Evolutionary conservation across 2,888 invertebrate species (phyloP), one percentile per base, ranked within the genome.

Genomic region (Caenorhabditis zanzibari): DNA sequence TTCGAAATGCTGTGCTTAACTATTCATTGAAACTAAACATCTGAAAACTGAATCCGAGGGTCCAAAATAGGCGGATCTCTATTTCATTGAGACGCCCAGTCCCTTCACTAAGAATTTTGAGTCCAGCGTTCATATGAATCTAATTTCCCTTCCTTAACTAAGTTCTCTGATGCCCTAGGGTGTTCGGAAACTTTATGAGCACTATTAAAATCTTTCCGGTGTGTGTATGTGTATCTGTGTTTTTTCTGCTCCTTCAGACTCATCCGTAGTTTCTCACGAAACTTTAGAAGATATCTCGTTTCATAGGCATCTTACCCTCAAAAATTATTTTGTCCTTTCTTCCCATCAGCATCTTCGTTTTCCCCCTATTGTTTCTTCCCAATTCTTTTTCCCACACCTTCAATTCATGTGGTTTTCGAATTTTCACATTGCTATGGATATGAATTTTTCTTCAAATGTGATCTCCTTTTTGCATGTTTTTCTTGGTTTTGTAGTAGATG

Each of bases 211-310:
- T 32, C 16, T 38, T 72, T 72, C 47, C 47, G 64, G n/a, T n/a
- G n/a, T n/a, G 47, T 35, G 16, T 61, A 22, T 26, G 52, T 49
- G 52, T 22, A 52, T 35, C 52, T 52, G 52, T 3, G 19, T 6
- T 22, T 38, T 73, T 54, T 24, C 19, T 47, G 47, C 47, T 47
- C 47, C 5, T 19, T n/a, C 47, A 19, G 19, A 19, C 10, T 19
- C 19, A 6, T 47, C n/a, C 47, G n/a, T n/a, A 19, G n/a, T 54
- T 75, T 75, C 74, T 64, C 76, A 68, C 68, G 68, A 49, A 69
- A 76, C 59, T 61, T 32, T 52, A 52, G 54, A 68, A 54, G 68
- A 68, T 68, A 68, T 68, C 59, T 59, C 59, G 58, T 58, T 72
- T 72, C 59, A 47, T 72, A 59, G 38, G 19, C 54, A 19, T 68